A percentile compares a stretch with the other conserved stretches of the same genome.
Conservation (phyloP, 2,888 invertebrate species). For the Baronia brevicornis region DNA sequence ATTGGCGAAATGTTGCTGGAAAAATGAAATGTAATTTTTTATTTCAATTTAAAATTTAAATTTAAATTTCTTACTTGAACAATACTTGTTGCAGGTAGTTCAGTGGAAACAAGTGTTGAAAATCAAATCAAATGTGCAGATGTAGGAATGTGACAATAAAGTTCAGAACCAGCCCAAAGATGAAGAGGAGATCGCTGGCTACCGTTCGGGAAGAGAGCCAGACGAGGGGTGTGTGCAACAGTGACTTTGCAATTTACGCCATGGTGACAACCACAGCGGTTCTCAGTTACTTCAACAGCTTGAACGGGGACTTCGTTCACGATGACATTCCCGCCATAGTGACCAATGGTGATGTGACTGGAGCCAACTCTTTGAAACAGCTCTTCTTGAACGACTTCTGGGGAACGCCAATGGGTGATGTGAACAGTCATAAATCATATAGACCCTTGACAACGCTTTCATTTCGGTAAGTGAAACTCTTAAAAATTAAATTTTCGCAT, state of each 20-base stretch:
- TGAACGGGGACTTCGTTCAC: constrained; percentile 89
- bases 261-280: constrained; percentile 81
- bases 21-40: no score
- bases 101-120: constrained; percentile 6
- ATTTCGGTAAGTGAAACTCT: constrained; percentile 81
- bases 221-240: constrained; percentile 30
- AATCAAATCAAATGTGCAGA: constrained; percentile 55
- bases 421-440: constrained; percentile 90
- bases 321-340: constrained; percentile 91
- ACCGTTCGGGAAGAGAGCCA: constrained; percentile 54
- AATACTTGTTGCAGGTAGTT: no score
- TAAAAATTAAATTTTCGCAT: no score
- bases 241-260: constrained; percentile 76
- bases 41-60: no score
- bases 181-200: constrained; percentile 64
- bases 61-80: no score
- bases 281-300: constrained; percentile 83
- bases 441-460: constrained; percentile 88
- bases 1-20: no score
- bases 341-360: constrained; percentile 86
- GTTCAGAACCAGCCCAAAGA: constrained; percentile 43
- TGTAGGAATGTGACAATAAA: constrained; percentile 58
- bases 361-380: constrained; percentile 77
- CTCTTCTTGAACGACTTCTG: constrained; percentile 88
- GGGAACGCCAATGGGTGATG: constrained; percentile 89